Conservation (phyloP, 1,140 invertebrate genomes). For the Megalopta genalis region DNA sequence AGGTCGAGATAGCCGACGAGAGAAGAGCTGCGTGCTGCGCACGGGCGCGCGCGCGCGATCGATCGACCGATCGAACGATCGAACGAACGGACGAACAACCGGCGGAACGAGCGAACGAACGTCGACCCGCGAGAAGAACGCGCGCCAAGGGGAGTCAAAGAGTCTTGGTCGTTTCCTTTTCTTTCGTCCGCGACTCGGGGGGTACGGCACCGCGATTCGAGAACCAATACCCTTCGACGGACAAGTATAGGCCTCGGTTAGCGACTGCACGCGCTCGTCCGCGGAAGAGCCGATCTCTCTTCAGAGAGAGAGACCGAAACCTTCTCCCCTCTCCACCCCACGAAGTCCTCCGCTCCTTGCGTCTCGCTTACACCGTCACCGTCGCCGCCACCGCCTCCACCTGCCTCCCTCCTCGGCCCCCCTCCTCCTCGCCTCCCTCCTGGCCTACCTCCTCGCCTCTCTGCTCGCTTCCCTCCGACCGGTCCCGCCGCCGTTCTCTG, state of each 20-base stretch:
- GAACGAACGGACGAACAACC: conserved; percentile 9
- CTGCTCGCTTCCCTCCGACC: conserved; percentile 49
- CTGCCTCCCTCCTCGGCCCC: conserved; percentile 46
- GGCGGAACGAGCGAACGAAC: conserved; percentile 32
- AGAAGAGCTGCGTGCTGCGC: conserved; percentile 14
- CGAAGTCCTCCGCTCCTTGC: neutral
- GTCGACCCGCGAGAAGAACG: conserved; percentile 40
- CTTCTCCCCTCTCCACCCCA: conserved; percentile 51
- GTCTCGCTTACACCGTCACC: conserved; percentile 8
- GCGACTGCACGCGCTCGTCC: conserved; percentile 76
- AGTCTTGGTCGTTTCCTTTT: conserved; percentile 46
- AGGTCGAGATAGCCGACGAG: neutral
- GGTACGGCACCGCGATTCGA: conserved; percentile 55
- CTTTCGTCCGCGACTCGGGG: conserved; percentile 41
- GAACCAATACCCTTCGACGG: conserved; percentile 74
- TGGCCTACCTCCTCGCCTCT: neutral
- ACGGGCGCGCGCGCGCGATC: conserved; percentile 30
- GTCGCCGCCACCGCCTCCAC: conserved; percentile 8
- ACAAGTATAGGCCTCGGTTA: conserved; percentile 77
- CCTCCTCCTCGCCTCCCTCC: neutral
- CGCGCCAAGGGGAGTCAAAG: conserved; percentile 44
- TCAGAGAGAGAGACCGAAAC: conserved; percentile 54
- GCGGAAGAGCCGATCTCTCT: conserved; percentile 72
- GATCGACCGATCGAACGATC: conserved; percentile 24
- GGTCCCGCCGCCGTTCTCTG: no score